phyloP scores from a whole-genome alignment of 2,113 vertebrate species.

The Forbesichthys agassizii region DNA sequence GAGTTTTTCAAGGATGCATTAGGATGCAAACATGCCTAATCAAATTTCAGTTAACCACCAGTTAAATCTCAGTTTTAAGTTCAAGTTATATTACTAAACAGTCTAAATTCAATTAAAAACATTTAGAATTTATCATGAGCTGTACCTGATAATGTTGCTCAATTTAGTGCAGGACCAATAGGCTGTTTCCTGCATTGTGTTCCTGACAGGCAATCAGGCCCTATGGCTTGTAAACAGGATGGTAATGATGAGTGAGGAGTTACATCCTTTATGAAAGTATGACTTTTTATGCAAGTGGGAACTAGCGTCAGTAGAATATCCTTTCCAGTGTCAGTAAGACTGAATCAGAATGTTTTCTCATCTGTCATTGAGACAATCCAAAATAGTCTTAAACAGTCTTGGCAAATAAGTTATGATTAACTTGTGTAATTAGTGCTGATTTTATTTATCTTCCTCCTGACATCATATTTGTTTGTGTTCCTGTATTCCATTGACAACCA shows the following conservation, averaged over 20 bases:
- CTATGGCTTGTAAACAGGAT: constrained; percentile 80
- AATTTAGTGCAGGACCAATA: constrained; percentile 63
- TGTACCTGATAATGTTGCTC: constrained; percentile 53
- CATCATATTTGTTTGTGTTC: constrained; percentile 50
- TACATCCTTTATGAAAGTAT: constrained; percentile 74
- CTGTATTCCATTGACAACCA: constrained; percentile 21
- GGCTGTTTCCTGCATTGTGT: constrained; percentile 74
- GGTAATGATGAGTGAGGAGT: constrained; percentile 77
- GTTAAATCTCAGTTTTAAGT: too few species aligned
- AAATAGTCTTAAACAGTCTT: constrained; percentile 16
- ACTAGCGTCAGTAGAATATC: constrained; percentile 25
- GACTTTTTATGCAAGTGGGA: constrained; percentile 47
- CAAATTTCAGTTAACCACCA: too few species aligned
- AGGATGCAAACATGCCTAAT: too few species aligned
- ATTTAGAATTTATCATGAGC: not conserved
- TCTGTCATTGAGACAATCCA: constrained; percentile 9
- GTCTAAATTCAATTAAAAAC: not conserved
- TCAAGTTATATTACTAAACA: not conserved
- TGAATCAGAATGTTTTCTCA: constrained; percentile 39
- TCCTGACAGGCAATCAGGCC: constrained; percentile 74
- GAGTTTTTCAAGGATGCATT: too few species aligned
- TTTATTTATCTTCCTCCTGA: constrained; percentile 67
- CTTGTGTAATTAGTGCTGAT: constrained; percentile 53
- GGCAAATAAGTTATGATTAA: constrained; percentile 1
- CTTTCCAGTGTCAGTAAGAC: constrained; percentile 30